phyloP scores from a whole-genome alignment of 1,140 invertebrate species.

The Dinothrombium tinctorium region DNA sequence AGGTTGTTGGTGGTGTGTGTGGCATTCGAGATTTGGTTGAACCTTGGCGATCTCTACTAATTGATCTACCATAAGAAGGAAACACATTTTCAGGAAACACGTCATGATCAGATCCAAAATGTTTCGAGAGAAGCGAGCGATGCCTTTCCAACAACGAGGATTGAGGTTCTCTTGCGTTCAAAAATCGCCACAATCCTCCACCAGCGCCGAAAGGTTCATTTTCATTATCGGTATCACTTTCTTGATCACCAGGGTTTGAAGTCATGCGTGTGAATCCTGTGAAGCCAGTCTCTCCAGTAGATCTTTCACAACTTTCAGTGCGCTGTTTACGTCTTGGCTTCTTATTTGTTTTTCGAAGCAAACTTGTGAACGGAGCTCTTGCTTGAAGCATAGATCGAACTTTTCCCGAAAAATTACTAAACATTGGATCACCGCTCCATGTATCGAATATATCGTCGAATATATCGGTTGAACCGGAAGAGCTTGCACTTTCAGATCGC shows the following conservation, averaged over 20 bases:
- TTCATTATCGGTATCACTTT: slow-evolving; percentile 3
- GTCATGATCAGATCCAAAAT: slow-evolving; percentile 6
- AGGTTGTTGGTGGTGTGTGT: neutral
- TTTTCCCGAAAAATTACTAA: slow-evolving; percentile 10
- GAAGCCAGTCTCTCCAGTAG: neutral
- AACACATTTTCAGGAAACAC: neutral
- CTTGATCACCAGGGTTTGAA: slow-evolving; percentile 1
- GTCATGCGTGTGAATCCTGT: neutral
- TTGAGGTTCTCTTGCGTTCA: slow-evolving; percentile 3
- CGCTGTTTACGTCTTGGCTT: neutral
- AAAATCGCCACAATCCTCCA: slow-evolving; percentile 6
- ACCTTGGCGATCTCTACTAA: slow-evolving; percentile 11
- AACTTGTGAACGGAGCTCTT: slow-evolving; percentile 1
- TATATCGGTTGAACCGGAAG: slow-evolving; percentile 17
- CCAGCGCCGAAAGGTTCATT: slow-evolving; percentile 8
- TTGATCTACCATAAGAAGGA: slow-evolving; percentile 9
- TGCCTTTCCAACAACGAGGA: neutral
- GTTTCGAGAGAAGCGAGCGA: neutral
- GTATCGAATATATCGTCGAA: slow-evolving; percentile 18
- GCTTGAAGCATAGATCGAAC: slow-evolving; percentile 5
- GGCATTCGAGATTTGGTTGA: slow-evolving; percentile 5
- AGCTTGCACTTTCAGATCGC: slow-evolving; percentile 15
- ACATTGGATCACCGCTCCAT: slow-evolving; percentile 16
- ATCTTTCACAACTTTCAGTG: slow-evolving; percentile 9
- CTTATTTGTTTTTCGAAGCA: slow-evolving; percentile 1